phyloP scores from a whole-genome alignment of 2,113 vertebrate species.

The Microtus oregoni region DNA sequence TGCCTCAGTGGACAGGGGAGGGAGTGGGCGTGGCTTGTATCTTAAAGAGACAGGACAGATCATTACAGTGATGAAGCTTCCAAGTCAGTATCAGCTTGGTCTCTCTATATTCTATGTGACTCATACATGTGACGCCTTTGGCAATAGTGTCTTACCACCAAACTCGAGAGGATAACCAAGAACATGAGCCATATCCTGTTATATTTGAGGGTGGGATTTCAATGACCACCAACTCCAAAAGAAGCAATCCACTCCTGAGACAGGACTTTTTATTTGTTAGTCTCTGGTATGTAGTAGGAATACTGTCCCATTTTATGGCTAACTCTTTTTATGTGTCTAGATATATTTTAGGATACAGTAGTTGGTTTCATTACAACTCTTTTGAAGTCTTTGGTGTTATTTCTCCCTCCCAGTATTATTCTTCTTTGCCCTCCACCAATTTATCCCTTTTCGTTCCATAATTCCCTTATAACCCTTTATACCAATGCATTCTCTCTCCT shows the following conservation, averaged over 20 bases:
- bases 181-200: neutral
- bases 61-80: neutral
- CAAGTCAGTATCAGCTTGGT: neutral
- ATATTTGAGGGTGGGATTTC: neutral
- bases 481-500: neutral
- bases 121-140: neutral
- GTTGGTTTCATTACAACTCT: neutral
- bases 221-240: neutral
- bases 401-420: neutral
- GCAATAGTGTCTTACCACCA: neutral
- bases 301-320: neutral
- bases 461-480: neutral
- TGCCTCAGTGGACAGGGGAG: no score
- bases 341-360: neutral
- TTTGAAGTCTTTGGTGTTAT: neutral
- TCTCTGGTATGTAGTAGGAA: neutral
- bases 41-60: no score
- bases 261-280: neutral
- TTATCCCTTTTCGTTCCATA: neutral
- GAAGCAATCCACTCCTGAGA: neutral
- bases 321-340: neutral
- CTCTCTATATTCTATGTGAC: neutral
- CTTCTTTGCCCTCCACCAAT: neutral
- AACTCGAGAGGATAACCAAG: neutral
- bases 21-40: no score